Conservation (phyloP, 1,140 invertebrate genomes). For the Mya arenaria region DNA sequence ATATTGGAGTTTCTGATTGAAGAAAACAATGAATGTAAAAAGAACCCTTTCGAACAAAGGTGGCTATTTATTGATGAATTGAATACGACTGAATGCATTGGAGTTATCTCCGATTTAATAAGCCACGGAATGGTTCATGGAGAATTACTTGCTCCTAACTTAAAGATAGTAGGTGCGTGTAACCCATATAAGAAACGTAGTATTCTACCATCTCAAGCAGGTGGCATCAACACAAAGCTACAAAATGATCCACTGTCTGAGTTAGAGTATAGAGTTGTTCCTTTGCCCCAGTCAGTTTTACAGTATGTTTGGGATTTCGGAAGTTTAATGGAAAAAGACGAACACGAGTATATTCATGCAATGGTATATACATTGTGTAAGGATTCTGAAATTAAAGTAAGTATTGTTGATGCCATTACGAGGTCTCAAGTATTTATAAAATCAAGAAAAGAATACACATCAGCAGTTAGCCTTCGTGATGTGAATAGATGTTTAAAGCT, state of each 20-base stretch:
- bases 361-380: constrained; percentile 61
- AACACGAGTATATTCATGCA: constrained; percentile 72
- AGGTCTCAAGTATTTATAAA: not conserved
- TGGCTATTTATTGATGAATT: constrained; percentile 57
- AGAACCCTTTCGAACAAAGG: not conserved
- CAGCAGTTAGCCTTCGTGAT: too few relatives aligned
- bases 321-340: constrained; percentile 63
- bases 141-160: constrained; percentile 19
- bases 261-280: constrained; percentile 74
- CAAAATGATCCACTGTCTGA: constrained; percentile 64
- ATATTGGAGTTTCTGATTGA: constrained; percentile 6
- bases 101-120: constrained; percentile 38
- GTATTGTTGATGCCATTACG: too few relatives aligned
- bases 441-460: not conserved
- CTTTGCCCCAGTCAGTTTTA: constrained; percentile 73
- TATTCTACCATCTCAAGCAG: not conserved
- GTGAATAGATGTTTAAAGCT: too few relatives aligned
- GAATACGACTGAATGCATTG: constrained; percentile 40
- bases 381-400: not conserved
- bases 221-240: not conserved
- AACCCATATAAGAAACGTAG: constrained; percentile 51
- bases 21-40: not conserved
- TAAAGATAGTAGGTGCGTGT: constrained; percentile 50
- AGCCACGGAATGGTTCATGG: constrained; percentile 36
- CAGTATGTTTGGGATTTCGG: constrained; percentile 79